Evolutionary conservation across 2,113 vertebrate species (phyloP), one percentile per base, ranked within the genome.

Genomic region (Brachyhypopomus occidentalis): DNA sequence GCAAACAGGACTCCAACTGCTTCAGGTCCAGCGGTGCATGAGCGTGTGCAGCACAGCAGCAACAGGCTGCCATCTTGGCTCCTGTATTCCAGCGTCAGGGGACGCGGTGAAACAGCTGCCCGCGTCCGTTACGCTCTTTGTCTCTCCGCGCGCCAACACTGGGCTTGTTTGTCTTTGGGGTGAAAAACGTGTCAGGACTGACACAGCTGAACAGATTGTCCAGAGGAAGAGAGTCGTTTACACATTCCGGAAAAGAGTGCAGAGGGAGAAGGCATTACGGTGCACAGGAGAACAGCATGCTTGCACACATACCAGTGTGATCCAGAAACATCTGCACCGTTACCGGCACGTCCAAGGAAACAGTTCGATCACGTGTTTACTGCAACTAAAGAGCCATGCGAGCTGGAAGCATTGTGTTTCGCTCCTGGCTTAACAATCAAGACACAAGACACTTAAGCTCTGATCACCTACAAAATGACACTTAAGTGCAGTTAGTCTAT

Each of bases 71-170:
- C 23, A 41, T 27, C 60, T 19, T 52, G 17, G 70, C 30, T 58
- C 59, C 23, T 34, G 22, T 58, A 30, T 84, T 71, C n/a, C 89
- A 84, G 85, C 87, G 86, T 90, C 89, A 83, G 79, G 88, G 90
- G 80, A 80, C 20, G 71, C 75, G 75, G 70, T 48, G 56, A 78
- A 81, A 77, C 90, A 91, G 90, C 88, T 92, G 89, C 86, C 84
- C 58, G 70, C 76, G 85, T 88, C 89, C 83, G 82, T 92, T 90
- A 78, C 78, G 81, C 84, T 80, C 78, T 76, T 19, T 14, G 70
- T 60, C 2, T 70, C 75, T 81, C 85, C 83, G 86, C 45, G 86
- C 82, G 75, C 69, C 22, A 38, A 79, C 83, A 72, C 22, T 30
- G 74, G 59, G 79, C 83, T 90, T 72, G 41, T 85, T 86, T 92